These are phyloP conservation scores for Cyprinodon variegatus DNA, from an alignment of 2,113 vertebrate genomes.

Conservation along the genomic window DNA sequence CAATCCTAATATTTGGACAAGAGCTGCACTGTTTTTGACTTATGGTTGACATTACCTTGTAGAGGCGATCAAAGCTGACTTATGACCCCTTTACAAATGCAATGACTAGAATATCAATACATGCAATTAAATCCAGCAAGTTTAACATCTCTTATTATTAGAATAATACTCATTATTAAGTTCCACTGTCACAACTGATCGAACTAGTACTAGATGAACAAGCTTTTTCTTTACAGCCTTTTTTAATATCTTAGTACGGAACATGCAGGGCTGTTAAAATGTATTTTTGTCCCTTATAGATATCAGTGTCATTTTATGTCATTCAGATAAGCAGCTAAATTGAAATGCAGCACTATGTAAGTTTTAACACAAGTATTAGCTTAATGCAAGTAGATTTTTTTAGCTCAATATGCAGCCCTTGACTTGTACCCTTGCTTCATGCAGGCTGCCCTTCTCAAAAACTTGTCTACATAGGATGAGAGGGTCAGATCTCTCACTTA, in stretches of 20 bases:
- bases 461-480: too few relatives aligned
- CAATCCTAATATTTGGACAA: conserved; percentile 13
- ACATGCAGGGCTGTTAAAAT: background rate
- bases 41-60: conserved; percentile 34
- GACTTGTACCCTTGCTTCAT: too few relatives aligned
- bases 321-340: background rate
- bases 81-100: conserved; percentile 25
- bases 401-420: too few relatives aligned
- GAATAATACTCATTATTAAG: conserved; percentile 63
- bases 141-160: conserved; percentile 65
- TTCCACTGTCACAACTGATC: background rate
- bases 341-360: too few relatives aligned
- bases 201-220: background rate
- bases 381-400: too few relatives aligned
- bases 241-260: background rate
- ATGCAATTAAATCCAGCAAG: conserved; percentile 22
- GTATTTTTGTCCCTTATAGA: background rate
- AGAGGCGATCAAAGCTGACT: conserved; percentile 27
- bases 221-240: conserved; percentile 23
- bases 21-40: conserved; percentile 5
- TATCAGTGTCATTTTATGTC: background rate
- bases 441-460: too few relatives aligned
- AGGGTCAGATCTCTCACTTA: too few relatives aligned
- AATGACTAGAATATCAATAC: conserved; percentile 33
- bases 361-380: too few relatives aligned